Percentiles rank a stretch among this genome's conserved stretches.
These are phyloP conservation scores for Aleiodes leptofemur DNA, from an alignment of 2,888 invertebrate species.

Conservation along the genomic window DNA sequence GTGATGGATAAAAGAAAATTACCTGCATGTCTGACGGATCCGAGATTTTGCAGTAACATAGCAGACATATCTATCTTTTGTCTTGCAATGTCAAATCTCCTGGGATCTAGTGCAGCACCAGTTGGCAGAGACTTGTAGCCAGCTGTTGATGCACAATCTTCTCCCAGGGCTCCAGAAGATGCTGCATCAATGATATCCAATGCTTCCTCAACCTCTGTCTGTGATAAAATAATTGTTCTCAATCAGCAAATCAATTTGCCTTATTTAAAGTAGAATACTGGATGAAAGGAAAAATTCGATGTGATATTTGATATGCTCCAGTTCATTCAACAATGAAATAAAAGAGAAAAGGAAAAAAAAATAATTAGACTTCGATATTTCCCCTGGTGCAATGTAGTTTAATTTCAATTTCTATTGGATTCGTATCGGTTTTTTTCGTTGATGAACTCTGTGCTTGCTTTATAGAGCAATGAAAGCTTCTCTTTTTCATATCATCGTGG, in stretches of 20 bases:
- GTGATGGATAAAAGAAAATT: slow-evolving; percentile 52
- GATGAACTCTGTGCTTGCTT: neutral
- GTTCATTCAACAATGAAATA: slow-evolving; percentile 5
- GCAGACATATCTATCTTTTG: slow-evolving; percentile 89
- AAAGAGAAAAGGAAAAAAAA: neutral
- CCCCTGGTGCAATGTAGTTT: neutral
- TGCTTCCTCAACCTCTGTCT: slow-evolving; percentile 81
- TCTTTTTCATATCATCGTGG: neutral
- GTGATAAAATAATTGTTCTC: neutral
- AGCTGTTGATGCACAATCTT: slow-evolving; percentile 63
- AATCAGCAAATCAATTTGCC: neutral
- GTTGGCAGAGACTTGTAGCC: slow-evolving; percentile 79
- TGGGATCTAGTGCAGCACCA: slow-evolving; percentile 83
- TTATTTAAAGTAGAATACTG: neutral
- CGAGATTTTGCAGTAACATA: slow-evolving; percentile 84
- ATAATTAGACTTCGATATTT: too few species aligned
- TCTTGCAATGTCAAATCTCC: slow-evolving; percentile 84
- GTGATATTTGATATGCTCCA: too few species aligned
- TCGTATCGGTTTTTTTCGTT: slow-evolving; percentile 1
- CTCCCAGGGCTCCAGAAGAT: slow-evolving; percentile 64
- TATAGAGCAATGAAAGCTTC: neutral
- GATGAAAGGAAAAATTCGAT: neutral
- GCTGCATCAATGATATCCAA: slow-evolving; percentile 83
- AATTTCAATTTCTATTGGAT: slow-evolving; percentile 3
- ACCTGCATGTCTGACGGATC: slow-evolving; percentile 78